Evolutionary conservation across 2,797 vertebrate species (phyloP).

Genomic region (Enteromius mattozi): DNA sequence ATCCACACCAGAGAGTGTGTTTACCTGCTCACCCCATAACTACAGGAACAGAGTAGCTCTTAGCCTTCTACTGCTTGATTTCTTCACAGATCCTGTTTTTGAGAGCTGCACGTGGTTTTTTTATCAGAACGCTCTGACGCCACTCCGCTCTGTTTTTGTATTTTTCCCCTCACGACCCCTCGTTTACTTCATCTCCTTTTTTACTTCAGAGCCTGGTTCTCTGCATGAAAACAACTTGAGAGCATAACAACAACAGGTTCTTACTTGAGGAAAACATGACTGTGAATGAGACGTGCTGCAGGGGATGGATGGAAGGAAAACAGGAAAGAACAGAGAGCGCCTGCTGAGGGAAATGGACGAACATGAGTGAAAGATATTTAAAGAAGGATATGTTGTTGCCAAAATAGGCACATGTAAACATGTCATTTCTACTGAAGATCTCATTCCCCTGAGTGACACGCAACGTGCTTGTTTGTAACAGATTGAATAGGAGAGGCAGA

Average conservation of each 20-base stretch:
- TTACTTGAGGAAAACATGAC: slow-evolving; percentile 46
- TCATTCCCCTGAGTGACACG: slow-evolving; percentile 38
- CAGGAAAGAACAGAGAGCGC: slow-evolving; percentile 47
- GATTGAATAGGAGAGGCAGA: slow-evolving; percentile 34
- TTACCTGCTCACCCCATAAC: slow-evolving; percentile 25
- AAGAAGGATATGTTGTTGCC: slow-evolving; percentile 38
- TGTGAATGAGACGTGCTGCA: slow-evolving; percentile 26
- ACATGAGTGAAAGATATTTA: slow-evolving; percentile 45
- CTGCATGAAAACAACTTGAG: slow-evolving; percentile 40
- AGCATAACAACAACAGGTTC: slow-evolving; percentile 47
- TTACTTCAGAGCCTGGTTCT: slow-evolving; percentile 20
- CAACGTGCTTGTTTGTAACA: slow-evolving; percentile 19
- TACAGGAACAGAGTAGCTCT: slow-evolving; percentile 10
- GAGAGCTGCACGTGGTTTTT: slow-evolving; percentile 18
- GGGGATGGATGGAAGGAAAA: slow-evolving; percentile 59
- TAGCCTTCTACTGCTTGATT: background rate
- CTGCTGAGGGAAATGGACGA: slow-evolving; percentile 40
- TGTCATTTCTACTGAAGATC: slow-evolving; percentile 41
- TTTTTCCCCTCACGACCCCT: background rate
- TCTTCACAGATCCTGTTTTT: slow-evolving; percentile 8
- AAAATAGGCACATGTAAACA: slow-evolving; percentile 45
- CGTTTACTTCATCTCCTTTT: slow-evolving; percentile 7
- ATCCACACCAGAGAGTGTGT: slow-evolving; percentile 20
- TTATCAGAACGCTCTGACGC: slow-evolving; percentile 18
- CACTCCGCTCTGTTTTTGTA: background rate